phyloP scores from a whole-genome alignment of 1,140 invertebrate genomes.

The Maconellicoccus hirsutus region DNA sequence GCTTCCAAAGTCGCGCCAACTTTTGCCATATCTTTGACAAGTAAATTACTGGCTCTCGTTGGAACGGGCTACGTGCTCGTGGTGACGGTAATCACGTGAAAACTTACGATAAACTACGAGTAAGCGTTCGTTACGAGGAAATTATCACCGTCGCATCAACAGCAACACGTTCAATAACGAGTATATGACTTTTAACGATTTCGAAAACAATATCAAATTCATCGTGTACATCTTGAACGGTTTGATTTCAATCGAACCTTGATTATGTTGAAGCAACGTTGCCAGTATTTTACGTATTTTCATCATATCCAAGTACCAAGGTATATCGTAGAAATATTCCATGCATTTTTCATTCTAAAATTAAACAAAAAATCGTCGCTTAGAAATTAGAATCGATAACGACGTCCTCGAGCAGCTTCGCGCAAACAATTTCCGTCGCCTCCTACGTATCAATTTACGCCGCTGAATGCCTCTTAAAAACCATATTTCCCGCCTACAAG shows the following conservation, averaged over 20 bases:
- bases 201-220: neutral
- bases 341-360: conserved; percentile 2
- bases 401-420: too few relatives aligned
- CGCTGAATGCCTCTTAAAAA: too few relatives aligned
- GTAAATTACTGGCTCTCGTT: too few relatives aligned
- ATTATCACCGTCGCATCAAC: neutral
- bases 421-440: too few relatives aligned
- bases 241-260: neutral
- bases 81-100: too few relatives aligned
- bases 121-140: too few relatives aligned
- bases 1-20: too few relatives aligned
- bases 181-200: neutral
- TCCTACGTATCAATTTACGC: too few relatives aligned
- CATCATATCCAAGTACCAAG: neutral
- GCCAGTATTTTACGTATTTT: neutral
- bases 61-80: too few relatives aligned
- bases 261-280: neutral
- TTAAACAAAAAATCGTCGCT: neutral
- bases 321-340: neutral
- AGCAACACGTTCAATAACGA: neutral
- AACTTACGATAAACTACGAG: too few relatives aligned
- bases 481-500: too few relatives aligned
- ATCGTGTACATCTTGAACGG: neutral
- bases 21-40: too few relatives aligned
- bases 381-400: neutral